Base-by-base conservation (phyloP, 2,113 vertebrate genomes). In the Galbula dea region DNA sequence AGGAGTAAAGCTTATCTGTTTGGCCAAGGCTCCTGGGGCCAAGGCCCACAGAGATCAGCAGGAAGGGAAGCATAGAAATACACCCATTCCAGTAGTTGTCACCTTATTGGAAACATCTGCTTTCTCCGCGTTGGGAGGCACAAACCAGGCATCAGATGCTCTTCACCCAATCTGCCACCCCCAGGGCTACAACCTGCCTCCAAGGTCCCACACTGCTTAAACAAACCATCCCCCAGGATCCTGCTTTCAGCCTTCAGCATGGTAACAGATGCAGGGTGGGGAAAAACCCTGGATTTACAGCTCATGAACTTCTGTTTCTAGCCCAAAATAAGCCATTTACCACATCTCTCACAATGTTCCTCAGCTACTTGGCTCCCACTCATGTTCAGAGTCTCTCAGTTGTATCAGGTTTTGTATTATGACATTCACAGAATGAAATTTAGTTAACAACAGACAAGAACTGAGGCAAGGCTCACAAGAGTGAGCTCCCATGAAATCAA, bases 361-460 rank as follows among this genome's bases (percentile, higher is more conserved):
- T 37, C 46, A 36, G 57, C 24, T n/a, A 21, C 15, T 19, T 23
- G 54, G 29, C 12, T 52, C 23, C 36, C 7, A 3, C 3, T 29
- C 11, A 8, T 5, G 0, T 15, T 46, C 36, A n/a, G 43, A 34
- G 55, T 54, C 54, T 45, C 66, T 16, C 51, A 36, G 41, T 6
- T 6, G 0, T 1, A 6, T 7, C 10, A 15, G 11, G 10, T 41
- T 85, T 79, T 34, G 6, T 2, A 9, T 39, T 6, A 3, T 0
- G 24, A 23, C 5, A 15, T 4, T 14, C 55, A 18, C 0, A 24
- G 39, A 24, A 32, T 9, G 5, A 54, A 48, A 39, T 8, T 1
- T 0, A 15, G 7, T 3, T 29, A 20, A 3, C 3, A 32, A 36
- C 1, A 2, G 0, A 0, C 2, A 36, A 41, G 76, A 4, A 15